These are phyloP conservation scores for Meandrina meandrites DNA, from an alignment of 92 coral and sea anemone genomes.

Conservation along the genomic window DNA sequence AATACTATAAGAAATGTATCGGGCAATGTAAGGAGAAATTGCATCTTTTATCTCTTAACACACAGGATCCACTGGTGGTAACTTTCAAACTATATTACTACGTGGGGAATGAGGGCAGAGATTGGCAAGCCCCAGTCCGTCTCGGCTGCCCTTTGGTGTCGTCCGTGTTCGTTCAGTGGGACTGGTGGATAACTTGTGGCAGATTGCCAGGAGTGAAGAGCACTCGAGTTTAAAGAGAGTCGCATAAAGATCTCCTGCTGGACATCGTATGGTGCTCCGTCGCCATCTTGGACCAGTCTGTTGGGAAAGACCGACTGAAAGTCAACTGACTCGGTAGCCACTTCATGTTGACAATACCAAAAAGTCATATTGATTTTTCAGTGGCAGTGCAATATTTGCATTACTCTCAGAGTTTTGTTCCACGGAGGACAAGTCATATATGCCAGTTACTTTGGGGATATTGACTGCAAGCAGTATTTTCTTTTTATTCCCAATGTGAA, in stretches of 20 bases:
- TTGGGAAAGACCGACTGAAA: too few species aligned
- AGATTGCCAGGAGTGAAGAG: constrained; percentile 67
- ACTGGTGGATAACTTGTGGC: constrained; percentile 95
- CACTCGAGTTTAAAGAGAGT: constrained; percentile 63
- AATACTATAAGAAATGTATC: too few species aligned
- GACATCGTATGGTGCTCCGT: not conserved
- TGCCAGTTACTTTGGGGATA: not conserved
- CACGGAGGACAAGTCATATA: not conserved
- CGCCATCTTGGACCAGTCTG: not conserved
- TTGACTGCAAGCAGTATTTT: not conserved
- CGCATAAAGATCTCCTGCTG: not conserved
- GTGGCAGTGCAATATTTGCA: not conserved
- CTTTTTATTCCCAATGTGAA: not conserved
- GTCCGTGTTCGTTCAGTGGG: constrained; percentile 91
- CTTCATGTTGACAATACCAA: not conserved
- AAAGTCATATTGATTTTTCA: not conserved
- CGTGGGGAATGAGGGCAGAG: constrained; percentile 38
- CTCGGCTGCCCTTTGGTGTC: constrained; percentile 93
- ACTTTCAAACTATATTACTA: constrained; percentile 64
- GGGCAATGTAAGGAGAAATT: too few species aligned
- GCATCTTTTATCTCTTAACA: not conserved
- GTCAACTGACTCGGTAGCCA: not conserved
- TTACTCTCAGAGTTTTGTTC: not conserved
- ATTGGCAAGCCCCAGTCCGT: constrained; percentile 49
- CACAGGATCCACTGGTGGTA: constrained; percentile 71